phyloP scores from a whole-genome alignment of 1,140 invertebrate genomes.

The Scaptomyza montana region DNA sequence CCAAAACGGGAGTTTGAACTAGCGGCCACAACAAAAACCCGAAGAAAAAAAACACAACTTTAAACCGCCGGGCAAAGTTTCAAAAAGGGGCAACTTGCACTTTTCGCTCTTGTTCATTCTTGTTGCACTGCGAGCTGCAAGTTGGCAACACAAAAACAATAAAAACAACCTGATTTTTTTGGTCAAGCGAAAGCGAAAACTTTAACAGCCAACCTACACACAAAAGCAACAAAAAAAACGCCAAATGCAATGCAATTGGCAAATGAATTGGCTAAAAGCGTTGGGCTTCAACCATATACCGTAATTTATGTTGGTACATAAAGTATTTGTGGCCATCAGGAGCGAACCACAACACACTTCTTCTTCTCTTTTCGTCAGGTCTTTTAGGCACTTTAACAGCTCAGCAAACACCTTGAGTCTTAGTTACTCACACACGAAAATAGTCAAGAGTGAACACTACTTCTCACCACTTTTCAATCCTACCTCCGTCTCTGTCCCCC shows the following conservation, averaged over 20 bases:
- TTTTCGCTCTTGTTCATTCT: constrained; percentile 26
- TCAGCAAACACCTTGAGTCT: constrained; percentile 32
- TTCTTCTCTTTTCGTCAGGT: constrained; percentile 5
- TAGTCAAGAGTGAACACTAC: constrained; percentile 3
- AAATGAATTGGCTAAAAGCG: constrained; percentile 30
- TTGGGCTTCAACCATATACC: constrained; percentile 2
- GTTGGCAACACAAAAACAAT: neutral
- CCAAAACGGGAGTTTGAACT: constrained; percentile 4
- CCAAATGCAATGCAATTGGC: constrained; percentile 6
- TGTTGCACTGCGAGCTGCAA: neutral
- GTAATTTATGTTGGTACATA: neutral
- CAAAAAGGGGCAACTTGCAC: no score
- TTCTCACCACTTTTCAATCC: neutral
- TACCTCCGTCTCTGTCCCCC: neutral
- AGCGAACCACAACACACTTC: neutral
- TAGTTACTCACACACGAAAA: constrained; percentile 29
- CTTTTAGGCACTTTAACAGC: constrained; percentile 36
- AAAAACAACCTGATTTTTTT: constrained; percentile 14
- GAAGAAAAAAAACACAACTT: neutral
- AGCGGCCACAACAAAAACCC: no score
- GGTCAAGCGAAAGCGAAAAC: constrained; percentile 52
- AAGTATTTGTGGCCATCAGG: constrained; percentile 24
- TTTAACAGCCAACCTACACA: constrained; percentile 34
- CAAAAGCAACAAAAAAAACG: no score
- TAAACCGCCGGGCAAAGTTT: no score